These are phyloP conservation scores for Meliscaeva auricollis DNA, from an alignment of 2,888 invertebrate genomes.

Conservation along the genomic window DNA sequence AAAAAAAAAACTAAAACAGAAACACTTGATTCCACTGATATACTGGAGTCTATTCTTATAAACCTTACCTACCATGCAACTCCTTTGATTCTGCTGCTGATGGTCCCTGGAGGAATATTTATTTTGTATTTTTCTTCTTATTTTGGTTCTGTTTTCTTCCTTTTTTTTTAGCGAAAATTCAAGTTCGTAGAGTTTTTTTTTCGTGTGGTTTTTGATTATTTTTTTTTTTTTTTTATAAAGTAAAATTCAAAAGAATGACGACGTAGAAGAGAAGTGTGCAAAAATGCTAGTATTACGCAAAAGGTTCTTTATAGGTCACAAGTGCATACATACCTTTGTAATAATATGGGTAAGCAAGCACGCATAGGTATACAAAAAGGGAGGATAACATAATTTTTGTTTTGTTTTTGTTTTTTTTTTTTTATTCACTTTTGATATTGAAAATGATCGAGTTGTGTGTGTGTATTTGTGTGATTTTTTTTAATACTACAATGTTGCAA, in stretches of 20 bases:
- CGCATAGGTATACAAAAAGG: neutral
- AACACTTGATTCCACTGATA: slow-evolving; percentile 62
- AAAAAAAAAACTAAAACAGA: slow-evolving; percentile 27
- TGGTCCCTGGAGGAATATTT: neutral
- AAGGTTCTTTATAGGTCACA: slow-evolving; percentile 79
- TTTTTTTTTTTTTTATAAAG: neutral
- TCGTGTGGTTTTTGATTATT: neutral
- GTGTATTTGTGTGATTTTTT: neutral
- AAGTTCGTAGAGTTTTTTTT: slow-evolving; percentile 30
- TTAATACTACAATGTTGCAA: neutral
- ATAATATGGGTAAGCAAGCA: slow-evolving; percentile 10
- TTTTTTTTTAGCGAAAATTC: slow-evolving; percentile 48
- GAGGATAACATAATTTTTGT: neutral
- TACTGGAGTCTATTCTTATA: slow-evolving; percentile 41
- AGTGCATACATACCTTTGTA: slow-evolving; percentile 57
- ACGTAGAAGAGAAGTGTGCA: slow-evolving; percentile 52
- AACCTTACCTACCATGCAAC: neutral
- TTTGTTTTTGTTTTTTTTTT: slow-evolving; percentile 19
- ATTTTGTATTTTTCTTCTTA: neutral
- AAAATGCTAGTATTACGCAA: slow-evolving; percentile 77
- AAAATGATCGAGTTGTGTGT: slow-evolving; percentile 15
- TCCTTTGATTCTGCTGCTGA: slow-evolving; percentile 33
- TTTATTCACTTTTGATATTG: slow-evolving; percentile 10
- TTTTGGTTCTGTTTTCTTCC: slow-evolving; percentile 4
- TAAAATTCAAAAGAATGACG: slow-evolving; percentile 1